phyloP scores from a whole-genome alignment of 53 echinoderm and acorn worm genomes.

The Zoroaster sp. region DNA sequence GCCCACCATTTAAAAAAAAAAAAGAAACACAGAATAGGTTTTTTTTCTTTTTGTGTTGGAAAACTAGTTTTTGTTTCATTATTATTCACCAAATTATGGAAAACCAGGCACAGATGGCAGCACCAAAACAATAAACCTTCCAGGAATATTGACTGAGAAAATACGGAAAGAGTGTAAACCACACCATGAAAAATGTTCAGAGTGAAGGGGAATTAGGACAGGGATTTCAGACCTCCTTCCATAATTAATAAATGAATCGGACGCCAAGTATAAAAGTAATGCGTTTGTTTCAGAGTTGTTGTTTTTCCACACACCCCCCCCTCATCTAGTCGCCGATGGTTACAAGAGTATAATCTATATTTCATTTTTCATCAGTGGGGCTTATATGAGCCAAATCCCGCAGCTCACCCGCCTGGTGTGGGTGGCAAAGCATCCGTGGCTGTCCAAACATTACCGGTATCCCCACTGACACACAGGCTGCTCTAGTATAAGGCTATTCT shows the following conservation, averaged over 20 bases:
- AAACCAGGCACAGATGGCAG: background rate
- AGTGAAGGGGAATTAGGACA: slow-evolving; percentile 12
- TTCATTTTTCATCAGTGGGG: slow-evolving; percentile 38
- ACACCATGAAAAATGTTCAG: background rate
- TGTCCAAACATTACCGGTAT: slow-evolving; percentile 15
- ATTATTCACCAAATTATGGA: background rate
- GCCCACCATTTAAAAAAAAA: background rate
- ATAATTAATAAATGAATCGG: slow-evolving; percentile 15
- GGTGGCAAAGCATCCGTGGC: background rate
- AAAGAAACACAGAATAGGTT: too few relatives aligned
- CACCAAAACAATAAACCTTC: background rate
- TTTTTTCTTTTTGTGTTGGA: background rate
- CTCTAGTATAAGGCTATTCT: background rate
- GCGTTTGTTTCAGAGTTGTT: background rate
- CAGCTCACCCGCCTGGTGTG: background rate
- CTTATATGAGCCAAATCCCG: slow-evolving; percentile 33
- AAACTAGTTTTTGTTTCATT: background rate
- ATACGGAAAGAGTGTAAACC: background rate
- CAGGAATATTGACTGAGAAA: background rate
- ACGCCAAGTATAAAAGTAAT: background rate
- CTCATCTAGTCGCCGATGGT: background rate
- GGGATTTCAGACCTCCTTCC: background rate
- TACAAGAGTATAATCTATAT: slow-evolving; percentile 34
- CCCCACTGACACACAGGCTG: background rate
- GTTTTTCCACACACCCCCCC: background rate